Evolutionary conservation across 2,113 vertebrate species (phyloP).

Genomic region (Columba janthina): DNA sequence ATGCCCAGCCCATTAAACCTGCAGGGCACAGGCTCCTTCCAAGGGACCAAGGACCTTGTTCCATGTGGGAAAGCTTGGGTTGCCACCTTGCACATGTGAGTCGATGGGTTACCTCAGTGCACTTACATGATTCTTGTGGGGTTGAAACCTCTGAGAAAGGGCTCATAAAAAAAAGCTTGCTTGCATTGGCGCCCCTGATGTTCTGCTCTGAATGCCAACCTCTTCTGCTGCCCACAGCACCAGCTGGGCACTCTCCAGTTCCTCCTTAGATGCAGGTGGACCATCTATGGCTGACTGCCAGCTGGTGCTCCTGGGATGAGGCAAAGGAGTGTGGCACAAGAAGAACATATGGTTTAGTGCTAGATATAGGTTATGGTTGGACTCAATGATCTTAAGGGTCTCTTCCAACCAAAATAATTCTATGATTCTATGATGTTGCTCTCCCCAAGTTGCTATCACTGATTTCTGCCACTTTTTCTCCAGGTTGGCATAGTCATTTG

Average conservation of each 20-base stretch:
- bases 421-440: neutral
- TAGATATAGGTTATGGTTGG: too few relatives aligned
- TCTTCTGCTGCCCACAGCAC: neutral
- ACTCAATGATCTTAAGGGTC: too few relatives aligned
- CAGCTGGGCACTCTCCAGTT: accelerated
- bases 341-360: too few relatives aligned
- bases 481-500: neutral
- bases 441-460: accelerated
- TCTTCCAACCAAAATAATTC: too few relatives aligned
- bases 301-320: neutral
- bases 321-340: neutral
- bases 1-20: neutral
- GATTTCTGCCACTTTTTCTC: neutral
- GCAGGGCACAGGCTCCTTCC: too few relatives aligned
- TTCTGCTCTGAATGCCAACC: neutral
- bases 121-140: neutral
- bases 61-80: too few relatives aligned
- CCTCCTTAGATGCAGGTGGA: accelerated
- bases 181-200: neutral
- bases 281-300: accelerated
- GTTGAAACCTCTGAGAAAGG: neutral
- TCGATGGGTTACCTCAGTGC: neutral
- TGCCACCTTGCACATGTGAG: too few relatives aligned
- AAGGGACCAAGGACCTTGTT: too few relatives aligned
- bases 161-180: neutral